Base-by-base conservation (phyloP, 2,113 vertebrate species). In the Drymodes brunneopygia region DNA sequence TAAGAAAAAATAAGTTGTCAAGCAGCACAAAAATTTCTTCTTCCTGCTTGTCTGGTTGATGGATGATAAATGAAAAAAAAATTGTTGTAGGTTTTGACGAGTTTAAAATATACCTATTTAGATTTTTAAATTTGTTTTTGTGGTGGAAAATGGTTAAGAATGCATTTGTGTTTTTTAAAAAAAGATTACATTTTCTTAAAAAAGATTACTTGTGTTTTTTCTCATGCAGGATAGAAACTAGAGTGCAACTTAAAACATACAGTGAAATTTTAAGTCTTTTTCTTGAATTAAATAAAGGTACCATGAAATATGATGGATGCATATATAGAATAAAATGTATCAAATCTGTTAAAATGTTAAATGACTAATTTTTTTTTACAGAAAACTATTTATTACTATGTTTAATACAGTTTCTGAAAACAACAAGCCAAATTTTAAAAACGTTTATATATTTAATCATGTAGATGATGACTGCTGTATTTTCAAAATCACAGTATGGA, bases 151-250 rank as follows among this genome's bases (percentile, higher is more conserved):
- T 56, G 3, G 2, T 47, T 50, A 45, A 58, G 11, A 69, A 47
- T n/a, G 21, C 2, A 22, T 75, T 36, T 42, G 5, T 4, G 1
- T 9, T 27, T 71, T 61, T 60, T 42, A 9, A 11, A 17, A 40
- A 35, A 72, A 3, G 0, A 12, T n/a, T 64, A 4, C 2, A n/a
- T 1, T 24, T 48, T n/a, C 35, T 40, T 48, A 6, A 1, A 19
- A 15, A 54, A 22, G 15, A n/a, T n/a, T 24, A 24, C 2, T 48
- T 65, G 1, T 65, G 10, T 31, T 91, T 91, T 66, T 6, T 79
- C 15, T 94, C 16, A 74, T 45, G 5, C 44, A 8, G 16, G 2
- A 21, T 73, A 54, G 53, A 72, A 71, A 84, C 6, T 73, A 28
- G 20, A 88, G 2, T 65, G 20, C 35, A 50, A 20, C 20, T 48